Percentiles rank a stretch among this genome's conserved stretches.
phyloP scores from a whole-genome alignment of 2,797 vertebrate genomes.

The Lithobates sylvaticus region DNA sequence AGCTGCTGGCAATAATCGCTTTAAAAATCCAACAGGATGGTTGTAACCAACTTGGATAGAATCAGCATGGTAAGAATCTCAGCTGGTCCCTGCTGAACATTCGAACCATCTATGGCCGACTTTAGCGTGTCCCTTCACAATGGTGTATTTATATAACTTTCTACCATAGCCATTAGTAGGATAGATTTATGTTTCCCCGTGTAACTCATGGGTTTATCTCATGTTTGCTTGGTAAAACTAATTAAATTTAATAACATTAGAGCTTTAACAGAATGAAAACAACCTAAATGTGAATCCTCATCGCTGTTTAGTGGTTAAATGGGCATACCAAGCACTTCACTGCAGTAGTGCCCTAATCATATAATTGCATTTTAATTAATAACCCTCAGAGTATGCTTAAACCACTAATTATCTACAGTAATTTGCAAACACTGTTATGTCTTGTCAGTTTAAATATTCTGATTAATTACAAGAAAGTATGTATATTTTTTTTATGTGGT shows the following conservation, averaged over 20 bases:
- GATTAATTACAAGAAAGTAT: slow-evolving; percentile 24
- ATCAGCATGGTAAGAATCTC: too few relatives aligned
- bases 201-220: not conserved
- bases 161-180: not conserved
- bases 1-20: too few relatives aligned
- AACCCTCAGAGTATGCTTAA: slow-evolving; percentile 38
- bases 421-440: slow-evolving; percentile 44
- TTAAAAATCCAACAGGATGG: too few relatives aligned
- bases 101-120: too few relatives aligned
- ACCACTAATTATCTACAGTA: slow-evolving; percentile 47
- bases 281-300: slow-evolving; percentile 2
- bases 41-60: too few relatives aligned
- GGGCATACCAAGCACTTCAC: not conserved
- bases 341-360: slow-evolving; percentile 45
- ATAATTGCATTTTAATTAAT: slow-evolving; percentile 51
- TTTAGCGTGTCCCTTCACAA: too few relatives aligned
- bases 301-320: slow-evolving; percentile 14
- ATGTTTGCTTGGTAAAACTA: not conserved
- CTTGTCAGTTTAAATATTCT: slow-evolving; percentile 38
- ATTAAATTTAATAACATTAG: not conserved
- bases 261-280: not conserved
- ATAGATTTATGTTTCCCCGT: not conserved
- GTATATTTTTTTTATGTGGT: not conserved
- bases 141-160: not conserved
- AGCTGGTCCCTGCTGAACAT: too few relatives aligned